Percentiles rank a stretch among this genome's conserved stretches.
Conservation (phyloP, 2,888 invertebrate genomes). For the Teinopalpus imperialis region DNA sequence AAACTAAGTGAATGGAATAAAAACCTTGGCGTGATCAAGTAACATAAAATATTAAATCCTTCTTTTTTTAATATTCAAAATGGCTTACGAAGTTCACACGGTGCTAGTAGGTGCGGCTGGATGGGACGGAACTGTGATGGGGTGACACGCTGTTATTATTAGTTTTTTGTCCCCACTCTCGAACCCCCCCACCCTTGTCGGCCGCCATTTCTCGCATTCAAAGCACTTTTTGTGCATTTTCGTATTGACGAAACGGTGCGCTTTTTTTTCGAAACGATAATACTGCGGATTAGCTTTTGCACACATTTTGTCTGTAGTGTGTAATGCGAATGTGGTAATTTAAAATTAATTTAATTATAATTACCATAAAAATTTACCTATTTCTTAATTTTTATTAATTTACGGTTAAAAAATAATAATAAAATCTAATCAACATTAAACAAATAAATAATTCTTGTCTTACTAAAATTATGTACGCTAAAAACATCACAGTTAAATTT, state of each 20-base stretch:
- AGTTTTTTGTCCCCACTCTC: conserved; percentile 75
- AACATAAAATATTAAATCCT: conserved; percentile 7
- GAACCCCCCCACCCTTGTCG: conserved; percentile 41
- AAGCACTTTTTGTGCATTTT: conserved; percentile 61
- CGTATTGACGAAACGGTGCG: conserved; percentile 30
- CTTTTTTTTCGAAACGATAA: conserved; percentile 24
- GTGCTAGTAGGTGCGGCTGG: conserved; percentile 60
- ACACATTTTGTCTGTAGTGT: too few relatives aligned
- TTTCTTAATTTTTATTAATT: too few relatives aligned
- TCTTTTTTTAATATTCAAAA: conserved; percentile 32
- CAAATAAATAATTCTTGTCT: too few relatives aligned
- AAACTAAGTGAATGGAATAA: too few relatives aligned
- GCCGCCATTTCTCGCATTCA: conserved; percentile 70
- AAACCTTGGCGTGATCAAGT: conserved; percentile 4
- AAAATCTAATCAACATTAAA: too few relatives aligned
- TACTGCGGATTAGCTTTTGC: conserved; percentile 6
- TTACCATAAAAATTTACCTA: too few relatives aligned
- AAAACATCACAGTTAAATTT: too few relatives aligned
- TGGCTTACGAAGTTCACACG: conserved; percentile 59
- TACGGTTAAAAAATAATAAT: too few relatives aligned
- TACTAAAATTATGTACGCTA: too few relatives aligned
- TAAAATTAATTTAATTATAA: too few relatives aligned
- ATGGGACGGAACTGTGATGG: conserved; percentile 69
- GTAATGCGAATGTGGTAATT: too few relatives aligned
- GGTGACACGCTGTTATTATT: conserved; percentile 78